Conservation (phyloP, 1,140 invertebrate genomes). For the Drosophila varians region DNA sequence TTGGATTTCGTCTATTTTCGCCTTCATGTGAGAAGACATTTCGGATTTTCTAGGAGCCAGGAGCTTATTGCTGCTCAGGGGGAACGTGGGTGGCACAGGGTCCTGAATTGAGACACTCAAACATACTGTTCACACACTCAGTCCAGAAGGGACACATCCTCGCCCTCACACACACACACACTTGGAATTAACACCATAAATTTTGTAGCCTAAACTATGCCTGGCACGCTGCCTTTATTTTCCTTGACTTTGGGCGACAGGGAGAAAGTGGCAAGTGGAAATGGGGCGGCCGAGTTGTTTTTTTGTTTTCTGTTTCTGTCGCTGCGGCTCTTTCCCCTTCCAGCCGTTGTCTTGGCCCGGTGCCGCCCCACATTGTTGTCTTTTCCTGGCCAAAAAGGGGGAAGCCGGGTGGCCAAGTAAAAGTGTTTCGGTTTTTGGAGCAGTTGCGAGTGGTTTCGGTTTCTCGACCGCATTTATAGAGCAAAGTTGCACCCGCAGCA, state of each 20-base stretch:
- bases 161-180: constrained; percentile 24
- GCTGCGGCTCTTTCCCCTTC: not conserved
- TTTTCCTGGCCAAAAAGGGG: constrained; percentile 11
- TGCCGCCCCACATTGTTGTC: constrained; percentile 34
- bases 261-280: constrained; percentile 6
- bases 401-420: constrained; percentile 18
- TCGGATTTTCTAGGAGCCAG: constrained; percentile 28
- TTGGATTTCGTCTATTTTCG: constrained; percentile 7
- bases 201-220: constrained; percentile 71
- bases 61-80: constrained; percentile 53
- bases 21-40: constrained; percentile 45
- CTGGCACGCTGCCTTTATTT: constrained; percentile 51
- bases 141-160: constrained; percentile 6
- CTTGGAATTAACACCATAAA: constrained; percentile 79
- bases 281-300: constrained; percentile 24
- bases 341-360: constrained; percentile 19
- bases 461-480: constrained; percentile 50
- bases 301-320: constrained; percentile 20
- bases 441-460: constrained; percentile 58
- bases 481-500: constrained; percentile 73
- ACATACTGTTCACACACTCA: constrained; percentile 14
- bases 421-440: constrained; percentile 58
- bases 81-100: constrained; percentile 47
- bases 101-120: constrained; percentile 54
- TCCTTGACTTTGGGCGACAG: constrained; percentile 9